Evolutionary conservation across 2,888 invertebrate species (phyloP), one percentile per base, ranked within the genome.

Genomic region (Agrilus cyanescens): DNA sequence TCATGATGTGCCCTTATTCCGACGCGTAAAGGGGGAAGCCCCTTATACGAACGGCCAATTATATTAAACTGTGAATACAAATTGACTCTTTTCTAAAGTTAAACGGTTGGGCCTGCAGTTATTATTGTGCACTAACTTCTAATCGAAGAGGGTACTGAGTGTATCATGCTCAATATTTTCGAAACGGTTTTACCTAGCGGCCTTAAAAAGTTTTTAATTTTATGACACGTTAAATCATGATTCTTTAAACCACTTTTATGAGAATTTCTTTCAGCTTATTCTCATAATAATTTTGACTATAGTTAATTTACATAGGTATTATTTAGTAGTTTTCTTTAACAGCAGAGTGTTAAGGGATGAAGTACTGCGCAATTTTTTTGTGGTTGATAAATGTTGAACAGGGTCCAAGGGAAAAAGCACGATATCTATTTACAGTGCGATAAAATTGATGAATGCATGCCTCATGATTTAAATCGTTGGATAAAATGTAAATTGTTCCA

Each of bases 21-120:
- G 57, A 51, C 51, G 52, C 54, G 46, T 47, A 44, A 48, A 53
- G 53, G 53, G 56, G 48, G 46, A 45, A 43, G 46, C 51, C 53
- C 53, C 51, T 53, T 44, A 37, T 25, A 10, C 18, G 45, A 55
- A 56, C 50, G 53, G 53, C 55, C 56, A 56, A 56, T 56, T 55
- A 56, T 55, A 55, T 53, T 56, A 54, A 55, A 55, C 56, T 56
- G 56, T 60, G 61, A 62, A 62, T 62, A 62, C 61, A 62, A 62
- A 63, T 62, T 60, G 62, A 62, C 59, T 62, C 60, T 59, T 63
- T 63, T 62, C 53, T 61, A 61, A 59, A 59, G 60, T 56, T 62
- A 63, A 63, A 63, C 61, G 62, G 59, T 61, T 57, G 62, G 62
- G 63, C 57, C 59, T 61, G 53, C 48, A 56, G 54, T 51, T 54